Evolutionary conservation across 2,888 invertebrate genomes (phyloP), one percentile per base, ranked within the genome.

Genomic region (Cryptops parisi): DNA sequence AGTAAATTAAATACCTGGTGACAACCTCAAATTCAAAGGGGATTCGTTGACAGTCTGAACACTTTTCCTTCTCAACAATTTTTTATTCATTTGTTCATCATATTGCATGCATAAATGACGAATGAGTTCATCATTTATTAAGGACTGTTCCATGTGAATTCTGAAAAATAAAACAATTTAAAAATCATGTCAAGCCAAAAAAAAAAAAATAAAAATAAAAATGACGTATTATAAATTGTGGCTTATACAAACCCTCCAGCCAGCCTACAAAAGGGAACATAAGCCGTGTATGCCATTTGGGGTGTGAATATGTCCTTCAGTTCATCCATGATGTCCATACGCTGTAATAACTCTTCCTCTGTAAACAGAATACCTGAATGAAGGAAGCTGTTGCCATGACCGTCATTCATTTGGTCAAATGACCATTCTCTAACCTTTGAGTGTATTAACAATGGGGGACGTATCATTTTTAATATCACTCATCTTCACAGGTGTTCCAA

Each of bases 281-380:
- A 94, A 0, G 88, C 78, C 52, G 79, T 77, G 64, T 88, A 81
- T 0, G 94, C 94, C 56, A 96, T 72, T 65, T 85, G 82, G 2
- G 83, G 77, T 19, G 84, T 84, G 67, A 94, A 91, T 0, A 89
- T 88, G 63, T 79, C 73, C 40, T 78, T 75, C 25, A 94, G 71
- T 69, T 94, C 91, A 60, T 85, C 81, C 5, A 23, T 1, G 5
- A 33, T n/a, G n/a, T n/a, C n/a, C n/a, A n/a, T n/a, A n/a, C n/a
- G n/a, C n/a, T n/a, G n/a, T n/a, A n/a, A n/a, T n/a, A n/a, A n/a
- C n/a, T n/a, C n/a, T n/a, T n/a, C n/a, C n/a, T n/a, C n/a, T n/a
- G n/a, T n/a, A n/a, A n/a, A n/a, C n/a, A n/a, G n/a, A n/a, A n/a
- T n/a, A n/a, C n/a, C n/a, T n/a, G n/a, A n/a, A n/a, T n/a, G n/a